phyloP scores from a whole-genome alignment of 1,140 invertebrate species.

The Phthorimaea operculella region DNA sequence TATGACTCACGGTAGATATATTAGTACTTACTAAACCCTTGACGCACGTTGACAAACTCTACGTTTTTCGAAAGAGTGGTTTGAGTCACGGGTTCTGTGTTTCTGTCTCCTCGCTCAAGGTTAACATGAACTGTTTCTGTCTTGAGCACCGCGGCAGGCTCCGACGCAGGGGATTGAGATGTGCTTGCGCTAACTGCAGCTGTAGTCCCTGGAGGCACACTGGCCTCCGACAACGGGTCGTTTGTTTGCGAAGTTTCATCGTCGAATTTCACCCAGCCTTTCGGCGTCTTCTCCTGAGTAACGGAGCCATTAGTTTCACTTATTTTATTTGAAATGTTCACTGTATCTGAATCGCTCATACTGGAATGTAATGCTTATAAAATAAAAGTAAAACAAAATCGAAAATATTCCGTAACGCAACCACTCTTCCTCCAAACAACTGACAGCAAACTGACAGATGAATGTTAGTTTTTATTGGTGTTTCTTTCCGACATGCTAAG shows the following conservation, averaged over 20 bases:
- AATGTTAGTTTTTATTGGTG: no score
- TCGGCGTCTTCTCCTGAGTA: conserved; percentile 36
- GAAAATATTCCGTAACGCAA: not conserved
- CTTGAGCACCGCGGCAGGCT: conserved; percentile 47
- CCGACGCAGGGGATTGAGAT: conserved; percentile 13
- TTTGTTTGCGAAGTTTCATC: conserved; percentile 41
- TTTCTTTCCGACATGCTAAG: no score
- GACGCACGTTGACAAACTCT: conserved; percentile 66
- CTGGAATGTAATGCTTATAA: not conserved
- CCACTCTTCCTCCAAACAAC: not conserved
- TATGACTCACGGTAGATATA: conserved; percentile 1
- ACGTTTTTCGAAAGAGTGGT: conserved; percentile 65
- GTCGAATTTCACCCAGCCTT: conserved; percentile 60
- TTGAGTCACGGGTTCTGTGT: conserved; percentile 37
- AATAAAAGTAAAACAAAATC: conserved; percentile 2
- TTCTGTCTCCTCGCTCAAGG: conserved; percentile 49
- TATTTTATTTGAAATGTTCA: conserved; percentile 20
- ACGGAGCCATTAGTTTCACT: conserved; percentile 41
- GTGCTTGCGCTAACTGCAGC: conserved; percentile 15
- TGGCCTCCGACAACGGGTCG: conserved; percentile 17
- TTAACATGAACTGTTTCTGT: conserved; percentile 59
- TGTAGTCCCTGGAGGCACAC: conserved; percentile 11
- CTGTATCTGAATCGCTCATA: conserved; percentile 44
- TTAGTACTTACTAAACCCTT: conserved; percentile 69
- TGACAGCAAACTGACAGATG: not conserved